Evolutionary conservation across 92 coral and sea anemone species (phyloP), one percentile per base, ranked within the genome.

Genomic region (Zoanthus gigantus): DNA sequence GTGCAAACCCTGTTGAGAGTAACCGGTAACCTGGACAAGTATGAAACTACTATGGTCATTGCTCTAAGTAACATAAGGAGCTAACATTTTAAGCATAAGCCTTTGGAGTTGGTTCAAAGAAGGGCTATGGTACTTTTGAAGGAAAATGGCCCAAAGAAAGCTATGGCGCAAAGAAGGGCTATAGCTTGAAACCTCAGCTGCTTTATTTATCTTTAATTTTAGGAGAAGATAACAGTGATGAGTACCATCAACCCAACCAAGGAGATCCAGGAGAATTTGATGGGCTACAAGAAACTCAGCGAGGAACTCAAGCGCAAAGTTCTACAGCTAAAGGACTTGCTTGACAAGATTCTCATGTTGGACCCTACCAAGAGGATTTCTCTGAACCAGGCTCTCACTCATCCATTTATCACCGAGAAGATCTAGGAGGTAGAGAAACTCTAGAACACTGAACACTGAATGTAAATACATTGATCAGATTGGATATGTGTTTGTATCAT

Each of bases 341-440:
- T 97, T 6, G 99, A 97, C 78, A 97, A 97, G 90, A 84, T 93
- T 37, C 95, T 97, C 80, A 89, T 97, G 98, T 72, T 97, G 86
- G 99, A 97, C 80, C 99, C 99, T 15, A 93, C 94, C 45, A 97
- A 97, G 84, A 82, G 99, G 72, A 86, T 97, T 72, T 96, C 98
- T 0, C 92, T 97, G 75, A 97, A 95, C 82, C 98, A 97, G 89
- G 99, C 99, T 54, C 94, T 97, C 80, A 90, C 98, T 73, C 99
- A 97, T 86, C 99, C 99, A 17, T 97, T 97, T 92, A 97, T 97
- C 94, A 97, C 99, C 30, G 99, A 97, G 78, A 97, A 96, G 96
- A 96, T 97, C 83, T 95, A 91, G 92, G 88, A 73, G 79, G 77
- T n/a, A 57, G 91, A 87, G 79, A 47, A 50, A 7, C 60, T 30